These are phyloP conservation scores for Clarias batrachus DNA, from an alignment of 2,113 vertebrate species.

Conservation along the genomic window DNA sequence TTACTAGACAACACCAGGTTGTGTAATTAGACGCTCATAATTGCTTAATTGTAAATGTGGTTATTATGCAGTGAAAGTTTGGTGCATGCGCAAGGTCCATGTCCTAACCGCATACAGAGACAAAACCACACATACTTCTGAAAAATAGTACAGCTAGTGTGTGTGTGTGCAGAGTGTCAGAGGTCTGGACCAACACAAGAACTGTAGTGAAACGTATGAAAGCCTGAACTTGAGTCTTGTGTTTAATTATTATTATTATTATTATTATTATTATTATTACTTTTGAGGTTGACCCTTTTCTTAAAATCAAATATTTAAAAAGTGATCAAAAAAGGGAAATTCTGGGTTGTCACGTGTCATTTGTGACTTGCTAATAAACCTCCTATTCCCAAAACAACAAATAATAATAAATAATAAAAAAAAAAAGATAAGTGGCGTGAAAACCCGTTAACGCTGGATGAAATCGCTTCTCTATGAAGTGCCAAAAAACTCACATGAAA, in stretches of 20 bases:
- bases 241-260: neutral
- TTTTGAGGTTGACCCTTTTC: neutral
- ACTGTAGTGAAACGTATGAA: neutral
- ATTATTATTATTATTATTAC: constrained; percentile 1
- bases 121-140: neutral
- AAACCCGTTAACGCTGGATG: constrained; percentile 39
- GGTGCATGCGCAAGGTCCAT: constrained; percentile 16
- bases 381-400: constrained; percentile 60
- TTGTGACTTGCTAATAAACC: constrained; percentile 50
- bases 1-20: constrained; percentile 1
- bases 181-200: neutral
- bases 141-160: neutral
- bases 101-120: constrained; percentile 9
- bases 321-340: constrained; percentile 14
- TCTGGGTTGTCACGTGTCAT: constrained; percentile 57
- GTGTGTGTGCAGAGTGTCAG: neutral
- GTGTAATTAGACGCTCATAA: neutral
- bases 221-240: neutral
- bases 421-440: constrained; percentile 2
- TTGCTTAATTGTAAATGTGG: neutral
- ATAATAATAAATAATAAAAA: constrained; percentile 46
- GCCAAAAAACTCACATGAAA: constrained; percentile 94
- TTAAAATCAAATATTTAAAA: neutral
- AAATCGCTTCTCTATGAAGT: constrained; percentile 62
- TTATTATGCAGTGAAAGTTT: constrained; percentile 21